A percentile compares a stretch with the other conserved stretches of the same genome.
Conservation (phyloP, 2,113 vertebrate species). For the Cygnus buccinator region DNA sequence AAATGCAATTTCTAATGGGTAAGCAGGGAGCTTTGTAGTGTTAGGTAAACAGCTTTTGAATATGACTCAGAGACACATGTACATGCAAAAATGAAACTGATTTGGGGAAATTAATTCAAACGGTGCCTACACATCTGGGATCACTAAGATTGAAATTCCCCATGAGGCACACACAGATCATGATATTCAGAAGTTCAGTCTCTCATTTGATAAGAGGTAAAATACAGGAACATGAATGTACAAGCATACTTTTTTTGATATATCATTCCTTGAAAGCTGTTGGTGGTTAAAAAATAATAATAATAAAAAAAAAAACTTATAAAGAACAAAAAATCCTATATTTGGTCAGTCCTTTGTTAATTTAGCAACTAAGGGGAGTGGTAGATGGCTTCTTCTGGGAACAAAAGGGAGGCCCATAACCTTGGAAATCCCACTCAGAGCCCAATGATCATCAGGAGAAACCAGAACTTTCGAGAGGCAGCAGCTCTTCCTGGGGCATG, state of each 20-base stretch:
- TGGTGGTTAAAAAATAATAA: not conserved
- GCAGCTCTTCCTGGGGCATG: not conserved
- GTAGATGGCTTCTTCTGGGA: not conserved
- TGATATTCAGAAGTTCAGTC: not conserved
- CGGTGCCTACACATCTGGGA: accelerated
- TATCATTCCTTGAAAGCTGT: not conserved
- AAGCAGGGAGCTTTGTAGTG: not conserved
- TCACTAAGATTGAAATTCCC: not conserved
- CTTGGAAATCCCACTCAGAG: not conserved
- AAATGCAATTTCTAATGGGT: not conserved
- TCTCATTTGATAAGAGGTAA: not conserved
- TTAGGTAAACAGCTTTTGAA: not conserved
- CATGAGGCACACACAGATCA: not conserved
- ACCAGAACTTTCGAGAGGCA: not conserved
- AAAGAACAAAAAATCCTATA: not conserved
- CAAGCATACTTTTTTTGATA: not conserved
- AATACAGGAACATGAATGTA: not conserved
- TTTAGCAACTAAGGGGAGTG: not conserved
- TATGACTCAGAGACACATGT: too few species aligned
- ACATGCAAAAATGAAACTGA: not conserved
- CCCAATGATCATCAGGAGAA: not conserved
- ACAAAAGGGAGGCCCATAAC: not conserved
- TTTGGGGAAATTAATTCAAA: not conserved
- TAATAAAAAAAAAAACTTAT: accelerated
- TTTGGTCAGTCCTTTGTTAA: not conserved